A percentile compares a stretch with the other conserved stretches of the same genome.
These are phyloP conservation scores for Danio tinwini DNA, from an alignment of 2,797 vertebrate genomes.

Conservation along the genomic window DNA sequence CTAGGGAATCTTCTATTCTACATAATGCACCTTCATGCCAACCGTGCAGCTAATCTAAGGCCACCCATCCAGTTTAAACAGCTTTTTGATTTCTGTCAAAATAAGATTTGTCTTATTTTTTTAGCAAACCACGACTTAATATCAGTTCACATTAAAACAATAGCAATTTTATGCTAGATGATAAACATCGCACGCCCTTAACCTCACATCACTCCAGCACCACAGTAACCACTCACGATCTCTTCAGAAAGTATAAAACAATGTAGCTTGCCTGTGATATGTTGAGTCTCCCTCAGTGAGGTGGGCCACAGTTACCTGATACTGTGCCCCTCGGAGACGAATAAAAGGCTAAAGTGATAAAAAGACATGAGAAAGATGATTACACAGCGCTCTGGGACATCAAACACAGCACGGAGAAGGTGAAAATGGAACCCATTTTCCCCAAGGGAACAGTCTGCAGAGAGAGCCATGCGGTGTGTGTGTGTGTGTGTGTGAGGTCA, in stretches of 20 bases:
- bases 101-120: too few relatives aligned
- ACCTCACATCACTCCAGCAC: too few relatives aligned
- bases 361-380: constrained; percentile 46
- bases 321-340: constrained; percentile 13
- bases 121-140: too few relatives aligned
- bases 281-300: neutral
- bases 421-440: constrained; percentile 72
- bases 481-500: constrained; percentile 30
- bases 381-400: constrained; percentile 48
- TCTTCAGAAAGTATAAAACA: neutral
- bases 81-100: too few relatives aligned
- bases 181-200: too few relatives aligned
- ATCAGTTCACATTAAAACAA: too few relatives aligned
- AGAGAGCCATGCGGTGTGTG: constrained; percentile 34
- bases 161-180: too few relatives aligned
- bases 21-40: too few relatives aligned
- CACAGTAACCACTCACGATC: neutral
- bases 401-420: constrained; percentile 56
- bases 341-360: constrained; percentile 29
- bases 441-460: constrained; percentile 57
- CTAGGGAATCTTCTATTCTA: too few relatives aligned
- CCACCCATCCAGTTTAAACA: too few relatives aligned
- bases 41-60: too few relatives aligned
- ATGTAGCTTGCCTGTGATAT: neutral
- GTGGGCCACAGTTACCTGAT: neutral